Evolutionary conservation across 2,113 vertebrate genomes (phyloP), one percentile per base, ranked within the genome.

Genomic region (Prietella phreatophila): DNA sequence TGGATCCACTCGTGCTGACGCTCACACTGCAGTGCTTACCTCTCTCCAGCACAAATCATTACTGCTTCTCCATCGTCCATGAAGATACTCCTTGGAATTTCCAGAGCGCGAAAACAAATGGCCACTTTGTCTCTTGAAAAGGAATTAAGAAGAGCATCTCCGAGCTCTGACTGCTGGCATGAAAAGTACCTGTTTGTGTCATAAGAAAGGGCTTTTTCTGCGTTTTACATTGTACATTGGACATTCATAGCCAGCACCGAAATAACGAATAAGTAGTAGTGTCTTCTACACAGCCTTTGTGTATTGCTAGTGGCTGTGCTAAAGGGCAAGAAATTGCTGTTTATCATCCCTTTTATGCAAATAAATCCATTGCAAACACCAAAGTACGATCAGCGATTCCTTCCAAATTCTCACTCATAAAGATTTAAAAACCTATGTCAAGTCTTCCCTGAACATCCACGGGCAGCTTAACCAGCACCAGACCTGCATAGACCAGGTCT

Each of bases 171-270:
- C 85, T 71, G 69, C 80, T 13, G n/a, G 30, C 69, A 86, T 71
- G 15, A 86, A 86, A 83, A 89, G 33, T 58, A 75, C 42, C 67
- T 33, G 60, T 82, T 63, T 75, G 63, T 82, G 63, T 73, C 42
- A 2, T 87, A 30, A 81, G n/a, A 36, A 47, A 81, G 42, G 53
- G 42, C 36, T 71, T 82, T 65, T 61, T 39, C n/a, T 42, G 58
- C 65, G 42, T 61, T 69, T 67, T 78, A 76, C 67, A 55, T 27
- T 63, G 53, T n/a, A 85, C 56, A 25, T 36, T 25, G 20, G 20
- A 61, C 19, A 36, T 15, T 85, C 73, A 53, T 75, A 0, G 42
- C 15, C 33, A 56, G 50, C 9, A 50, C 36, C 15, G 36, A n/a
- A 61, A 61, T 85, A 47, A 76, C 27, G 33, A 8, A 9, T n/a